Base-by-base conservation (phyloP, 2,113 vertebrate genomes). In the Mastomys natalensis region DNA sequence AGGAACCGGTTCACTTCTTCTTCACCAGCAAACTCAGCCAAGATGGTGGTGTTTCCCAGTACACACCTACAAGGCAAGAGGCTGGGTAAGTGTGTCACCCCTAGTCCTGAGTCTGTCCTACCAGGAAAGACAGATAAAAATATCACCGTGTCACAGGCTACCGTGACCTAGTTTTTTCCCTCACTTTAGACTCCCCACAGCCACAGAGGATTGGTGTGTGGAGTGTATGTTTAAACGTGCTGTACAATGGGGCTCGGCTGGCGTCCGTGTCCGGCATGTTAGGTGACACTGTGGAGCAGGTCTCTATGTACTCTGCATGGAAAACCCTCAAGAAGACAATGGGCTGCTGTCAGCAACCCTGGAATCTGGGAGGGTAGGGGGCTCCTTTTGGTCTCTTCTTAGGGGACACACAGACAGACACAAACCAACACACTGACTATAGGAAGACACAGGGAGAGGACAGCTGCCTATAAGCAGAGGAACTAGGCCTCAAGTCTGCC, bases 11-110 rank as follows among this genome's bases (percentile, higher is more conserved):
- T 99, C 96, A 99, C 99, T 95, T 99, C 99, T 87, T 99, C 99
- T 97, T 99, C 99, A 0, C 99, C 99, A 4, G 99, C 99, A 40
- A 99, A 99, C 98, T 99, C 99, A 0, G 99, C 99, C 98, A 99
- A 98, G 98, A 99, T 99, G 98, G 99, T 99, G 98, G 99, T 99
- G 99, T 99, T 99, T 97, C 99, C 99, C 97, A 99, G 99, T 94
- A 99, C 99, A 60, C 99, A 99, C 99, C 99, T 99, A 76, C 13
- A 81, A 93, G 17, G 62, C 0, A 9, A 76, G 77, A 70, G 31
- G 48, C 15, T 19, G 45, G 0, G 37, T 34, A 43, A 68, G 72
- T 0, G 3, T 0, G 11, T 31, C 3, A 26, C 58, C 4, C 9
- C 0, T 0, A 10, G 62, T 9, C 48, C 13, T 16, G 34, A 17